Conservation (phyloP, 2,888 invertebrate genomes). For the Stenodema calcarata region DNA sequence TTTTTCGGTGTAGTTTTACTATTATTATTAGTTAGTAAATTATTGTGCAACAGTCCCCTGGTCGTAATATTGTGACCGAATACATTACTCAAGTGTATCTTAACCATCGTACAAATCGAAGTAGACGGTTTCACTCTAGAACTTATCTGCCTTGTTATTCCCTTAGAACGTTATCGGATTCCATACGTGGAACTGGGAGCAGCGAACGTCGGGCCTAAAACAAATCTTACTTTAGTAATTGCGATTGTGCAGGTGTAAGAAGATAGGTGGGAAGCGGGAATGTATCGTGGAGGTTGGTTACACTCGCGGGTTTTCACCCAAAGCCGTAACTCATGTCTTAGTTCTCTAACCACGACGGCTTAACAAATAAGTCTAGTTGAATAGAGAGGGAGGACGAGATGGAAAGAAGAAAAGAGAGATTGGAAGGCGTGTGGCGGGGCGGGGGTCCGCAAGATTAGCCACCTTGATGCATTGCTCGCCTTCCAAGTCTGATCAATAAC, state of each 20-base stretch:
- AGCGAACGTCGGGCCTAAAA: background rate
- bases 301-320: background rate
- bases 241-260: background rate
- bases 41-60: too few relatives aligned
- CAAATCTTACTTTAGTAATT: background rate
- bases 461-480: constrained; percentile 24
- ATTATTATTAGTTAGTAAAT: too few relatives aligned
- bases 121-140: too few relatives aligned
- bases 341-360: background rate
- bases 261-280: background rate
- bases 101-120: too few relatives aligned
- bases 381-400: background rate
- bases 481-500: constrained; percentile 19
- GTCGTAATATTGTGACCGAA: too few relatives aligned
- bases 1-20: too few relatives aligned
- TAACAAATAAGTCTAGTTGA: constrained; percentile 12
- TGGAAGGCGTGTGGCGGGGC: background rate
- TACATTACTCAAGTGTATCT: too few relatives aligned
- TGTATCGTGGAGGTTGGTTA: background rate
- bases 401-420: background rate
- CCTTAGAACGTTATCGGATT: background rate
- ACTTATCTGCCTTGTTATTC: too few relatives aligned
- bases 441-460: constrained; percentile 6
- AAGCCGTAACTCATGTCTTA: constrained; percentile 1
- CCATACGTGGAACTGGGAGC: background rate